Base-by-base conservation (phyloP, 1,140 invertebrate species). In the Elymnias hypermnestra region DNA sequence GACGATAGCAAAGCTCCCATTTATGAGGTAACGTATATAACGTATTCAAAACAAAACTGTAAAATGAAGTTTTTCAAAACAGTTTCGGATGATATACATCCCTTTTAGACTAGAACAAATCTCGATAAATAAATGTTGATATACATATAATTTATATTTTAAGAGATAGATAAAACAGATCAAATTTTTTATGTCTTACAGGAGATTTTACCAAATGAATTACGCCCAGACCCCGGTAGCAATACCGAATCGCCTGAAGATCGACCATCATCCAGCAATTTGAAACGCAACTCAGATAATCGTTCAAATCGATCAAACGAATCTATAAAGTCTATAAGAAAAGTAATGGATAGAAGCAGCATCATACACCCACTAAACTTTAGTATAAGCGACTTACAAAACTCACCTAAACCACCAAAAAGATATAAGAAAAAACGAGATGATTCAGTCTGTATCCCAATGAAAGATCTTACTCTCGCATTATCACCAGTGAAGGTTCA, bases 181-280 rank as follows among this genome's bases (percentile, higher is more conserved):
- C 4, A 3, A 21, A 21, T 6, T 21, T 21, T 21, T 21, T 4
- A 4, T 28, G 3, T 33, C 45, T 53, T 38, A 26, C 52, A 89
- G 64, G 87, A 89, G 58, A 85, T 89, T 1, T 56, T 89, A 43
- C 88, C 89, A 13, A 83, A 77, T 53, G 82, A 83, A 39, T 56
- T 87, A 0, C 85, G 73, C 21, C 64, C 88, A 10, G 85, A 88
- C 31, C 87, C 89, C 0, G 85, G 87, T 6, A 89, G 88, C 53
- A 89, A 89, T 53, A 87, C 87, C 0, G 87, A 88, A 54, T 87
- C 87, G 0, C 86, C 85, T 0, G 82, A 87, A 59, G 86, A 88
- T 3, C 36, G 49, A 31, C 69, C 73, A 3, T 9, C 66, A 5
- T 63, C 67, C 0, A 68, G 61, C 31, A 68, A 63, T 1, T 52